These are phyloP conservation scores for Numida meleagris DNA, from an alignment of 2,113 vertebrate species.

Conservation along the genomic window DNA sequence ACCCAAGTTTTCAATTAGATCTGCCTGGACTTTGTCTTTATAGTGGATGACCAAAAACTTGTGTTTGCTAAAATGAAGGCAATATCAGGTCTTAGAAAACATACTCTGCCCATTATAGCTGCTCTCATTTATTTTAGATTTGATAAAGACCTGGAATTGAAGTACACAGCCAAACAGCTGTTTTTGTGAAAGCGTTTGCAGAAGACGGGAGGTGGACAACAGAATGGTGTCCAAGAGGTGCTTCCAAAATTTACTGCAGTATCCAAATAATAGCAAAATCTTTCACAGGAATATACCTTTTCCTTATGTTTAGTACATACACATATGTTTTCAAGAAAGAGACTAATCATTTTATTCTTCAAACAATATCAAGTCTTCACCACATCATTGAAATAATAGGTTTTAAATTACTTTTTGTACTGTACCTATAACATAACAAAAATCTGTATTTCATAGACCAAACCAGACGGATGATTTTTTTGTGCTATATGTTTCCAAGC, in stretches of 20 bases:
- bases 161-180: not conserved
- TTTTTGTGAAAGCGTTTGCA: not conserved
- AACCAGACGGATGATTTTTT: slow-evolving; percentile 29
- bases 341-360: not conserved
- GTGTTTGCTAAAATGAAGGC: not conserved
- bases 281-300: not conserved
- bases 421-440: not conserved
- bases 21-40: not conserved
- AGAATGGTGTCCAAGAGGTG: not conserved
- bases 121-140: not conserved
- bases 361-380: not conserved
- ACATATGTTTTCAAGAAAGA: not conserved
- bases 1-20: not conserved
- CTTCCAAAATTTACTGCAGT: not conserved
- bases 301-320: not conserved
- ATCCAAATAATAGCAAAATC: not conserved
- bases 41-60: not conserved
- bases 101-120: not conserved
- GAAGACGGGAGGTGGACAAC: not conserved
- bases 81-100: not conserved
- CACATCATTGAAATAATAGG: slow-evolving; percentile 17
- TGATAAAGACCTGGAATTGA: not conserved
- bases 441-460: slow-evolving; percentile 40
- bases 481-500: slow-evolving; percentile 64
- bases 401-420: slow-evolving; percentile 23